Percentiles rank a stretch among this genome's conserved stretches.
phyloP scores from a whole-genome alignment of 2,888 invertebrate species.

The Cheilosia variabilis region DNA sequence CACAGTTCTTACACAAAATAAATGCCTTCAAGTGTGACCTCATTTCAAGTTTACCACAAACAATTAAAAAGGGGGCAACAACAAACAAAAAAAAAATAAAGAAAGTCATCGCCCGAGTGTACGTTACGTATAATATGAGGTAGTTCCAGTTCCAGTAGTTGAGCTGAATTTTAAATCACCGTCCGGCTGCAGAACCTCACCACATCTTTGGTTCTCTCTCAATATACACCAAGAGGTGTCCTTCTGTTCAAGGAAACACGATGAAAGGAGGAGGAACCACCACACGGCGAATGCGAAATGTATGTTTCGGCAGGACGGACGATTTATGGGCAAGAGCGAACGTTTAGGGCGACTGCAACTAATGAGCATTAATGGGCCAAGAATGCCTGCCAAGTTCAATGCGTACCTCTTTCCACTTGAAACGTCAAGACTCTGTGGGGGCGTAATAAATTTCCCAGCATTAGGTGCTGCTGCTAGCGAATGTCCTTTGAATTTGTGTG shows the following conservation, averaged over 20 bases:
- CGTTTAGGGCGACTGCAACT: conserved; percentile 64
- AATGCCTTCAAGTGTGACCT: conserved; percentile 67
- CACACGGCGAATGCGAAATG: conserved; percentile 44
- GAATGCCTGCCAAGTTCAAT: conserved; percentile 72
- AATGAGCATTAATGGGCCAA: conserved; percentile 74
- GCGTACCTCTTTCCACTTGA: conserved; percentile 39
- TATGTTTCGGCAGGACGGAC: conserved; percentile 31
- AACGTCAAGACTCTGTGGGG: conserved; percentile 50
- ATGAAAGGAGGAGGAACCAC: conserved; percentile 23
- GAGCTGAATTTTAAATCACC: conserved; percentile 56
- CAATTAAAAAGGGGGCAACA: conserved; percentile 41
- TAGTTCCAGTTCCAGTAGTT: conserved; percentile 29
- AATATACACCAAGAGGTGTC: conserved; percentile 4
- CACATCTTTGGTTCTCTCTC: conserved; percentile 14
- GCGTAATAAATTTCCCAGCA: conserved; percentile 61
- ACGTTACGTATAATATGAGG: not conserved
- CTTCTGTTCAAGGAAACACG: conserved; percentile 32
- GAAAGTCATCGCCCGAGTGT: conserved; percentile 5
- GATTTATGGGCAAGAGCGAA: conserved; percentile 58
- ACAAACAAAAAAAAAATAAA: conserved; percentile 13
- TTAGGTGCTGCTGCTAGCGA: conserved; percentile 51
- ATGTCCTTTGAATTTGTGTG: conserved; percentile 44
- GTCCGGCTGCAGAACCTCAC: conserved; percentile 15
- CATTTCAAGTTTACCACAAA: conserved; percentile 69
- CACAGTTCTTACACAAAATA: conserved; percentile 37